Base-by-base conservation (phyloP, 2,797 vertebrate species). In the Betta splendens region DNA sequence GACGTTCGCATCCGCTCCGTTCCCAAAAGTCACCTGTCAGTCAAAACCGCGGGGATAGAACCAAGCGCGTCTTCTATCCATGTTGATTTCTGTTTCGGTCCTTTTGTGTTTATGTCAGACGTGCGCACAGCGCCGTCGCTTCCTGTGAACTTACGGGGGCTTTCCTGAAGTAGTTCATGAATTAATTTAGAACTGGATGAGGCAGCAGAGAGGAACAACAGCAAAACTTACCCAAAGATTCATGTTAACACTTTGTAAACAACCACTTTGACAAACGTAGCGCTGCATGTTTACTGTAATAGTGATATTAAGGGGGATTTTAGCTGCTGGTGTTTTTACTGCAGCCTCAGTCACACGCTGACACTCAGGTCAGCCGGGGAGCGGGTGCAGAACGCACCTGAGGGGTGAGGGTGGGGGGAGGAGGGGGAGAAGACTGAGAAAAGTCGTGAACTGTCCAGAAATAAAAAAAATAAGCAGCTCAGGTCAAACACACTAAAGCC, bases 151-250 rank as follows among this genome's bases (percentile, higher is more conserved):
- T 31, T 32, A 32, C 31, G 13, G 12, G 31, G 64, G 72, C 3
- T 77, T 77, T 61, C 59, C 74, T 63, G 21, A 21, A 5, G 4
- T 26, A 7, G 31, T 13, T 35, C 12, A 21, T 42, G 45, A 17
- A 25, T 5, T 31, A 35, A 17, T 4, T 9, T 12, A 31, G 17
- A 45, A 5, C 23, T 18, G 12, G 5, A n/a, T 47, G 20, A 60
- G 2, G 3, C 8, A 52, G 53, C 15, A 0, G 56, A 60, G 7
- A 53, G 2, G 15, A 63, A 38, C 23, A 69, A 28, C 8, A 44
- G 49, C 57, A 4, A 0, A 20, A 49, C 48, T 60, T 5, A 48
- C 45, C 32, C 45, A 7, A 29, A 10, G 13, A 36, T n/a, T n/a
- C n/a, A 33, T 12, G 6, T 25, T 32, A 17, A 18, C 8, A 48